Evolutionary conservation across 2,797 vertebrate species (phyloP), one percentile per base, ranked within the genome.

Genomic region (Acanthornis magna): DNA sequence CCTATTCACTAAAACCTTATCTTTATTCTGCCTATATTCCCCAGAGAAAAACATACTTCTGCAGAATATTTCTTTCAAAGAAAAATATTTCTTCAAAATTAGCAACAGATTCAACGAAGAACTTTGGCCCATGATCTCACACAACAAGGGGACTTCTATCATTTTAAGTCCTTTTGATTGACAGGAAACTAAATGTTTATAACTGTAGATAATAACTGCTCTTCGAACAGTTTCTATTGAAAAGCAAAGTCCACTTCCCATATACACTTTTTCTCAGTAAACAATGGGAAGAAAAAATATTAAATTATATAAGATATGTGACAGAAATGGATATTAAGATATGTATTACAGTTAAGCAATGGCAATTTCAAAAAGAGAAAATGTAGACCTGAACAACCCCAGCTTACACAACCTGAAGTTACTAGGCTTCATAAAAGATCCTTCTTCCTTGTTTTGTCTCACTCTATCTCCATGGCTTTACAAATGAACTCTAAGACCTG

Each of bases 191-290:
- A 92, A 83, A 89, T 87, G 58, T 94, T 94, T 96, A 50, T 70
- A 95, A 91, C 61, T 75, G 51, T 85, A 95, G 83, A 72, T 73
- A 92, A 68, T 88, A 94, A 85, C 45, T 90, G 42, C 71, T 84
- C 94, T 95, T 92, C 91, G 91, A 95, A 96, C 65, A 85, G 61
- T 81, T 97, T 97, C 91, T 95, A 65, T 66, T 93, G 68, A 95
- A 95, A 96, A 95, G 88, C 83, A 83, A 91, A 83, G 51, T 34
- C 22, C 21, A 48, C 43, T 22, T 51, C 20, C 6, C 30, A 63
- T 25, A 45, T 5, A 51, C 6, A 57, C 8, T 66, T 94, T 85
- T 91, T 84, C 71, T 88, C 77, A 92, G 84, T 79, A 75, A 91
- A 82, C 74, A 85, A 30, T 51, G 22, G 58, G 57, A 61, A 71